Percentiles rank a stretch among this genome's conserved stretches.
These are phyloP conservation scores for Epizoanthus ramosus DNA, from an alignment of 92 coral and sea anemone species.

Conservation along the genomic window DNA sequence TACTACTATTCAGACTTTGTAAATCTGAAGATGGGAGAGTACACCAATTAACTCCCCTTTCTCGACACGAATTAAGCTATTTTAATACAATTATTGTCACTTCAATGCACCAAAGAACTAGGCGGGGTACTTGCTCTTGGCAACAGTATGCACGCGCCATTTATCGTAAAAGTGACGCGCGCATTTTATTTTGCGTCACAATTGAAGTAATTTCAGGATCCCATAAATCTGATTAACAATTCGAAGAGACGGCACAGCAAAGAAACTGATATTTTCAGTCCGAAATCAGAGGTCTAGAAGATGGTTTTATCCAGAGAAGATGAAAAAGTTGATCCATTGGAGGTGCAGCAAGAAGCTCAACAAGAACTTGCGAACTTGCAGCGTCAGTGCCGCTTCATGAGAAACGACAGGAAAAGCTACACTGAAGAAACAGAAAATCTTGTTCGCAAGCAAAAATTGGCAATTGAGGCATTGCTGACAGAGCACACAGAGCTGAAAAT, in stretches of 20 bases:
- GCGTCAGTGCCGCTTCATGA: constrained; percentile 83
- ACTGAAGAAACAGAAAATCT: constrained; percentile 87
- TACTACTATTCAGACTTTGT: no score
- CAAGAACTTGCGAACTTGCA: constrained; percentile 83
- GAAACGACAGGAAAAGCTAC: constrained; percentile 80
- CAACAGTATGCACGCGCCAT: not conserved
- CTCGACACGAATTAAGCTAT: no score
- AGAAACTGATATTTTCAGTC: not conserved
- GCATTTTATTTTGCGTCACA: constrained; percentile 15
- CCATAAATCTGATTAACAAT: not conserved
- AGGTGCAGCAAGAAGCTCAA: constrained; percentile 86
- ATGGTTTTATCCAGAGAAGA: constrained; percentile 68
- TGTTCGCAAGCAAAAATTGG: constrained; percentile 75
- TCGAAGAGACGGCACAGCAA: not conserved
- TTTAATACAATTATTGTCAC: no score
- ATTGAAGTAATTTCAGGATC: not conserved
- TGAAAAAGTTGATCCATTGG: constrained; percentile 79
- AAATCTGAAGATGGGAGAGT: no score
- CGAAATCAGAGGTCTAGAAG: not conserved
- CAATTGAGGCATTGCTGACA: constrained; percentile 72
- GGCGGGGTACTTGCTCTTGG: no score
- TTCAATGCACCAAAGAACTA: no score
- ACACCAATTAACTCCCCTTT: no score
- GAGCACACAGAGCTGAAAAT: constrained; percentile 75
- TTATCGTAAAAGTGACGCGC: not conserved